Base-by-base conservation (phyloP, 2,113 vertebrate species). In the Silurus meridionalis region DNA sequence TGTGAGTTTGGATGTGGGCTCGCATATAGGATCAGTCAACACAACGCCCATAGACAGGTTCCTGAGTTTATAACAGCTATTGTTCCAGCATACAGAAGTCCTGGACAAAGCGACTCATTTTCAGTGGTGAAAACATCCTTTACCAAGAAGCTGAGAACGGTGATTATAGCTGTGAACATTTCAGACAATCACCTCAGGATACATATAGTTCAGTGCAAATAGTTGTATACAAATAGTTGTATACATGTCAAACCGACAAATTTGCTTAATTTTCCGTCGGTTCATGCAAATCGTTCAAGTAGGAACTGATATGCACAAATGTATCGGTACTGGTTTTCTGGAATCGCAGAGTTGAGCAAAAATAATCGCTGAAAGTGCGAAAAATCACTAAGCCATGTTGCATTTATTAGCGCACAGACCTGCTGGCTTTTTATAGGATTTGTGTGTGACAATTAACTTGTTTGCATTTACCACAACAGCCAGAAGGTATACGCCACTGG, bases 1-100 rank as follows among this genome's bases (percentile, higher is more conserved):
- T 78, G 60, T 52, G 37, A 80, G 69, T 84, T 46, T 77, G 82
- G 72, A 85, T 72, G 74, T 78, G 13, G 61, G 55, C 66, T 71
- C 63, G 19, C 15, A 8, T 60, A 61, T 64, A 53, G 46, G 15
- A 64, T 55, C n/a, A 57, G 2, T 53, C 71, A 10, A 61, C 83
- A 81, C 11, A 21, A 46, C 14, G 58, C 69, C 83, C n/a, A 55
- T 55, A 78, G 52, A 78, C 74, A 13, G 25, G 50, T 88, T 84
- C 14, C 58, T 74, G 67, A 61, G n/a, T 80, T 84, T 84, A n/a
- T 75, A 75, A 14, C 80, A 46, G 67, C 71, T 61, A 15, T 82
- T 37, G n/a, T 78, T 71, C 25, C 37, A 57, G 67, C 8, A 69
- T 58, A 60, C 83, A 61, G 55, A 25, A 55, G 48, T 25, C 63